Evolutionary conservation across 2,888 invertebrate genomes (phyloP), one percentile per base, ranked within the genome.

Genomic region (Elysia crispata): DNA sequence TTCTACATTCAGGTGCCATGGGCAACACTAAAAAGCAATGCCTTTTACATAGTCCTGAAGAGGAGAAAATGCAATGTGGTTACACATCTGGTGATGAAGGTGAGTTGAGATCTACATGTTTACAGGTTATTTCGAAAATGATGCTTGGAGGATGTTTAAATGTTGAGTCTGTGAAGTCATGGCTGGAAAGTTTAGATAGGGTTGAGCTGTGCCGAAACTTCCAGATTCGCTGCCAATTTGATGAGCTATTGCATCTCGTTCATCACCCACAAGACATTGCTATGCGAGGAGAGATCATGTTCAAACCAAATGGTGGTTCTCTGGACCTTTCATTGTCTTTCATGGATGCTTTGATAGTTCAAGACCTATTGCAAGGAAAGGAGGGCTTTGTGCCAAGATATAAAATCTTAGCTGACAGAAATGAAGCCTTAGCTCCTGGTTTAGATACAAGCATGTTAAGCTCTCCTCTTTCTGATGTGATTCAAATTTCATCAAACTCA

Each of bases 261-360:
- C 67, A 73, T 20, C 31, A 79, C 30, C 57, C 75, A 66, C 60
- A 75, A 23, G 28, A 73, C 67, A 57, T 79, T 28, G 15, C 15
- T 15, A 54, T 60, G 49, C 67, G 50, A n/a, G 74, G 67, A 3
- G 23, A 75, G 57, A 75, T 79, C 20, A 49, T 79, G 57, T 79
- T 75, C 41, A 33, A 69, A 30, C 49, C 74, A n/a, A 18, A 74
- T 5, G 30, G 57, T 20, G 23, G 66, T 15, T 64, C 50, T 11
- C 5, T 80, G 25, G 80, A 80, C 33, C 20, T 80, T 25, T 80
- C 80, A 28, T 62, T 80, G 15, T 76, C 76, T 20, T 80, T 80
- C 23, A 31, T 80, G 23, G 80, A 80, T 25, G 11, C 25, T 1
- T 72, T 80, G 28, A 50, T 80, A 41, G 80, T 80, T 11, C 75